A percentile compares a stretch with the other conserved stretches of the same genome.
phyloP scores from a whole-genome alignment of 2,113 vertebrate genomes.

The Tetrax tetrax region DNA sequence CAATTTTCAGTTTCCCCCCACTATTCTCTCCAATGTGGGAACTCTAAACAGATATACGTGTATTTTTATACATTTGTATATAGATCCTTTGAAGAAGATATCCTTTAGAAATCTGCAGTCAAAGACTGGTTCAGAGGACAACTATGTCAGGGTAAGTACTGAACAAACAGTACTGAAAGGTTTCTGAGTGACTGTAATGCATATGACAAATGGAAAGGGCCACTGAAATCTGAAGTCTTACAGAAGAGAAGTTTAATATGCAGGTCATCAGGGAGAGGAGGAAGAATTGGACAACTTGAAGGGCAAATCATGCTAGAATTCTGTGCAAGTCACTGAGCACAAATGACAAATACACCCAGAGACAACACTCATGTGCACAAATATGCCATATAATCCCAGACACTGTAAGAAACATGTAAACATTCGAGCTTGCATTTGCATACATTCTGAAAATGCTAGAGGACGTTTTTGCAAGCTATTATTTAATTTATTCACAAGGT shows the following conservation, averaged over 20 bases:
- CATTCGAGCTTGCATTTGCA: slow-evolving; percentile 65
- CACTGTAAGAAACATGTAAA: slow-evolving; percentile 72
- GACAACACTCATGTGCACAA: slow-evolving; percentile 52
- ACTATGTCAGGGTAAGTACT: background rate
- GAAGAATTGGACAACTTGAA: slow-evolving; percentile 69
- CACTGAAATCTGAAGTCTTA: slow-evolving; percentile 57
- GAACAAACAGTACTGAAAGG: slow-evolving; percentile 30
- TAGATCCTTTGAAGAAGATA: background rate
- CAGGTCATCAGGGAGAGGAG: slow-evolving; percentile 52
- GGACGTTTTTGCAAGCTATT: slow-evolving; percentile 66
- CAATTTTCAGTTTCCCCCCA: background rate
- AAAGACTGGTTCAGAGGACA: background rate
- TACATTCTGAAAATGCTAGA: slow-evolving; percentile 61
- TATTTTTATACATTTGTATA: background rate
- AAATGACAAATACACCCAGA: slow-evolving; percentile 64
- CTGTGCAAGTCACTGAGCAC: slow-evolving; percentile 60
- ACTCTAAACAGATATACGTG: background rate
- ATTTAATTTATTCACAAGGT: slow-evolving; percentile 69
- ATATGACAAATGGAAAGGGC: slow-evolving; percentile 59
- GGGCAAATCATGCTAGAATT: slow-evolving; percentile 64
- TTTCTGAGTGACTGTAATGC: slow-evolving; percentile 63
- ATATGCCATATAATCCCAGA: slow-evolving; percentile 52
- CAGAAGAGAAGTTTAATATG: slow-evolving; percentile 70
- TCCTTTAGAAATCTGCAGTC: slow-evolving; percentile 2
- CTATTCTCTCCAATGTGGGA: background rate